Conservation (phyloP, 2,797 vertebrate genomes). For the Diplodus puntazzo region DNA sequence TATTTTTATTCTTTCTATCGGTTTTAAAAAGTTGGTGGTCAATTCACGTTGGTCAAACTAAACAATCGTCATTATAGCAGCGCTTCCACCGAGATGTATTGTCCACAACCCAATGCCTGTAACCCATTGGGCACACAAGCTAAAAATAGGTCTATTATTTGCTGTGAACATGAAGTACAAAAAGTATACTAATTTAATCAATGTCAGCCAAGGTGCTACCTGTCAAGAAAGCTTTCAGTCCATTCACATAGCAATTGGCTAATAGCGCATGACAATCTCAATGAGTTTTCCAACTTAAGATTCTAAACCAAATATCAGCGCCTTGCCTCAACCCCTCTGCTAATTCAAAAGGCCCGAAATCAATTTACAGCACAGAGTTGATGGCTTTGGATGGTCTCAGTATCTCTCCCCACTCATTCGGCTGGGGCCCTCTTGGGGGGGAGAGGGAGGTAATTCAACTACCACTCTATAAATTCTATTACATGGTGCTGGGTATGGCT, state of each 20-base stretch:
- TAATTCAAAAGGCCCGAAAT: slow-evolving; percentile 73
- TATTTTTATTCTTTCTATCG: neutral
- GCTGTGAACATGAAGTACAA: slow-evolving; percentile 33
- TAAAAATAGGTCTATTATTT: slow-evolving; percentile 36
- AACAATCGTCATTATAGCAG: neutral
- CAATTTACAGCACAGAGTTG: slow-evolving; percentile 51
- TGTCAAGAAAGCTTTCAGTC: slow-evolving; percentile 65
- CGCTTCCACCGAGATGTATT: neutral
- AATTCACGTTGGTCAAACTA: neutral
- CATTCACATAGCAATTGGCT: slow-evolving; percentile 48
- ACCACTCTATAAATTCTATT: slow-evolving; percentile 77
- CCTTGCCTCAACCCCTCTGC: slow-evolving; percentile 24
- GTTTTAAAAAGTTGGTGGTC: neutral
- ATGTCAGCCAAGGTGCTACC: slow-evolving; percentile 31
- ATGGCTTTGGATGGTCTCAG: slow-evolving; percentile 51
- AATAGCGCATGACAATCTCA: slow-evolving; percentile 68
- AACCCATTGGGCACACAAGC: neutral
- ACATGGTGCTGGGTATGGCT: slow-evolving; percentile 65
- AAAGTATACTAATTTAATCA: slow-evolving; percentile 55
- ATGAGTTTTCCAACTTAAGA: slow-evolving; percentile 71
- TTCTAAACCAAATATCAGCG: slow-evolving; percentile 67
- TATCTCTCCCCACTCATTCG: slow-evolving; percentile 50
- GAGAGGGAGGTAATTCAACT: slow-evolving; percentile 72
- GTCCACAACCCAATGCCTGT: neutral
- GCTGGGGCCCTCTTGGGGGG: slow-evolving; percentile 47